Base-by-base conservation (phyloP, 2,888 invertebrate species). In the Cerastis leucographa region DNA sequence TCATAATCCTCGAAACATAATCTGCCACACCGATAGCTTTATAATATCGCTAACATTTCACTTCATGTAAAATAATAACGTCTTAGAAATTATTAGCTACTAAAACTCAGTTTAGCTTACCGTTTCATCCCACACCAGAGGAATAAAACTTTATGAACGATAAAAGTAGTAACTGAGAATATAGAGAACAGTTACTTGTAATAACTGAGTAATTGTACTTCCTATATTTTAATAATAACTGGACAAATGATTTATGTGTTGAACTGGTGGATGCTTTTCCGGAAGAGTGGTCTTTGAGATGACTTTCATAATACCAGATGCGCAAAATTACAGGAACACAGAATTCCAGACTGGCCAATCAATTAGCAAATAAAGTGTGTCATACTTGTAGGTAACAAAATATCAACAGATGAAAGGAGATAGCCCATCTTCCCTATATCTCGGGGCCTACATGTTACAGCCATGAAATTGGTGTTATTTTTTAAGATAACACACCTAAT, bases 171-270 rank as follows among this genome's bases (percentile, higher is more conserved):
- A 73, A 79, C 61, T 56, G 56, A 81, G 69, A 69, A 46, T 61
- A 78, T 51, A 35, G 22, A 35, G 29, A 49, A 9, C 84, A 61
- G 79, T 81, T 84, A 81, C 46, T 83, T 70, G 84, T 70, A 81
- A 84, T 83, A 71, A 59, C 78, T 8, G 44, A 8, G 64, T 65
- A 25, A 67, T 35, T 35, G 42, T 54, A 67, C 29, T n/a, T 29
- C 6, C 8, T 65, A 59, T 49, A 59, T 78, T 56, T 76, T 35
- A 35, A 35, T 35, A 35, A 40, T 40, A 40, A 0, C 40, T 76
- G n/a, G 0, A 25, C 17, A 7, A 6, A 29, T 25, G 42, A 61
- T 70, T 61, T 25, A 42, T 29, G n/a, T 29, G 0, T 40, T 35
- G 49, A 11, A 42, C 35, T 25, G 29, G 22, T 79, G 2, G 14